Percentiles rank a stretch among this genome's conserved stretches.
Evolutionary conservation across 2,113 vertebrate genomes (phyloP).

Genomic region (Podarcis raffonei): DNA sequence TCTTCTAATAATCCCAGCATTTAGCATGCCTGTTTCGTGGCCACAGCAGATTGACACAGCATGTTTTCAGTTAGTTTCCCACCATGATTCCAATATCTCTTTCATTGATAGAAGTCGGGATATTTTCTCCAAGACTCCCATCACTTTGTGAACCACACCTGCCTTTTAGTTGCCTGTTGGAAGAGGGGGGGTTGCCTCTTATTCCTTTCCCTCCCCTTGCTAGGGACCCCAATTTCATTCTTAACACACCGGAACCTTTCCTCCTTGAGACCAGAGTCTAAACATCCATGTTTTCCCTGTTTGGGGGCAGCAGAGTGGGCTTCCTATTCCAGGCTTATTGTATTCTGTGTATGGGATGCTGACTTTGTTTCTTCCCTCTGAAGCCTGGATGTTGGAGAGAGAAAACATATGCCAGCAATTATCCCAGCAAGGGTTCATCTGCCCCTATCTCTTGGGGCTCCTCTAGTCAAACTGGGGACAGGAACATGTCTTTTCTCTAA

Average conservation of each 20-base stretch:
- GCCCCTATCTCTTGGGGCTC: neutral
- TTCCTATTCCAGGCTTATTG: neutral
- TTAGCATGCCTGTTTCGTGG: neutral
- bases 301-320: too few species aligned
- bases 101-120: neutral
- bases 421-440: slow-evolving; percentile 16
- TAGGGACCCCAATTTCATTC: neutral
- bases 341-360: neutral
- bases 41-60: too few species aligned
- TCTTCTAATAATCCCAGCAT: neutral
- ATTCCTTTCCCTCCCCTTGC: neutral
- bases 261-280: neutral
- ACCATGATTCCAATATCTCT: neutral
- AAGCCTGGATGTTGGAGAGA: neutral
- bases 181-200: neutral
- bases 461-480: neutral
- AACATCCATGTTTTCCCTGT: neutral
- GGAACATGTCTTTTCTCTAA: neutral
- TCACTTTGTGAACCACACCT: neutral
- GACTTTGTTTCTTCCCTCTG: neutral
- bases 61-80: neutral
- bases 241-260: neutral
- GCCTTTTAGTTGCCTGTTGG: neutral
- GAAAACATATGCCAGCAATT: slow-evolving; percentile 40
- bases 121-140: too few species aligned